These are phyloP conservation scores for Myathropa florea DNA, from an alignment of 2,888 invertebrate species.

Conservation along the genomic window DNA sequence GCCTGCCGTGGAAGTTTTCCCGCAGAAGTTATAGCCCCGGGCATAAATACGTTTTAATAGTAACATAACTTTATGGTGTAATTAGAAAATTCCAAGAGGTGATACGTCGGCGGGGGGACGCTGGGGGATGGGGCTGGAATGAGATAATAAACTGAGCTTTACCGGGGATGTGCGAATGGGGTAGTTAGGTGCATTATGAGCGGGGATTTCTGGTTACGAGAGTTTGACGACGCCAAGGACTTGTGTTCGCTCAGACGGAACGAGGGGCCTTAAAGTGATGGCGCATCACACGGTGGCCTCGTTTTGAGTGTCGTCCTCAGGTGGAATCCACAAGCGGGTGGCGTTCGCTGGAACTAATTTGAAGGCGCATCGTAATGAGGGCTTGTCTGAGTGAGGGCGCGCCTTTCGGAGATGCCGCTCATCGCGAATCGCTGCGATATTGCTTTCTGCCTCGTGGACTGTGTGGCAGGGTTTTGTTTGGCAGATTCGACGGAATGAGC, in stretches of 20 bases:
- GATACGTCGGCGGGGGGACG: constrained; percentile 41
- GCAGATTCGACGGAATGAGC: no score
- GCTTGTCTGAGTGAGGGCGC: not conserved
- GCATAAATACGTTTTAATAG: constrained; percentile 72
- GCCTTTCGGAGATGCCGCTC: not conserved
- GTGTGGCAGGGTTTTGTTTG: not conserved
- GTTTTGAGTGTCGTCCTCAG: constrained; percentile 1
- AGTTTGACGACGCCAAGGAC: constrained; percentile 33
- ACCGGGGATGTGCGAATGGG: constrained; percentile 53
- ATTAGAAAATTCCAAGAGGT: constrained; percentile 72
- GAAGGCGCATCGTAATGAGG: not conserved
- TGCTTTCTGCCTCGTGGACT: not conserved
- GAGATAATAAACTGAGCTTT: constrained; percentile 66
- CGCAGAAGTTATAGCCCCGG: constrained; percentile 71
- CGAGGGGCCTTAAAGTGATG: constrained; percentile 5
- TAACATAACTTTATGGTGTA: constrained; percentile 72
- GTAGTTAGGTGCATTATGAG: constrained; percentile 63
- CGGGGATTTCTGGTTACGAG: constrained; percentile 47
- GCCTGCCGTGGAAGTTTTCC: constrained; percentile 62
- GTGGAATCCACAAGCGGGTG: not conserved
- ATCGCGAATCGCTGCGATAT: not conserved
- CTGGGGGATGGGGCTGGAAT: constrained; percentile 8
- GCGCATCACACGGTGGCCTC: constrained; percentile 9
- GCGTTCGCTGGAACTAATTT: not conserved
- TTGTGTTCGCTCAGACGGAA: constrained; percentile 22